A percentile compares a stretch with the other conserved stretches of the same genome.
Conservation (phyloP, 2,888 invertebrate species). For the Endomychus coccineus region DNA sequence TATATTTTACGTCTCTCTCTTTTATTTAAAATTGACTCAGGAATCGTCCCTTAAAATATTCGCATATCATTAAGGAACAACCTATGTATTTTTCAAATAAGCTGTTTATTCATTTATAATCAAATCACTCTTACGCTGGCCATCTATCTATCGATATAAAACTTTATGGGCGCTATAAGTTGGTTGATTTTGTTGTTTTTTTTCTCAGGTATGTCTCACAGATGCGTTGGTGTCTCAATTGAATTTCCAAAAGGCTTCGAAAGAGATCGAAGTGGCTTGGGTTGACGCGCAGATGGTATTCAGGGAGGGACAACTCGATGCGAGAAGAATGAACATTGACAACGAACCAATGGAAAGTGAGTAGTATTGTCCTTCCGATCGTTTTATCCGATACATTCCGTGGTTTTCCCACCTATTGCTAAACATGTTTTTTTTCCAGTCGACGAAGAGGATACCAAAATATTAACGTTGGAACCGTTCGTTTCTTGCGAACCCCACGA, state of each 20-base stretch:
- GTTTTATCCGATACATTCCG: neutral
- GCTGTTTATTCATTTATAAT: no score
- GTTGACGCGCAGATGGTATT: slow-evolving; percentile 71
- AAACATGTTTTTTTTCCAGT: slow-evolving; percentile 41
- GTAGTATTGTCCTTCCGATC: slow-evolving; percentile 5
- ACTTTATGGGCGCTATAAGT: no score
- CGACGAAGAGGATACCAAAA: slow-evolving; percentile 50
- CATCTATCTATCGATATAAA: no score
- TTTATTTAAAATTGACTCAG: no score
- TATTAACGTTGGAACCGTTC: slow-evolving; percentile 59
- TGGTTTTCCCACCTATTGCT: no score
- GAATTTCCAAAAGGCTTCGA: slow-evolving; percentile 73
- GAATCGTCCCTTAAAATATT: no score
- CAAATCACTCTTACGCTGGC: no score
- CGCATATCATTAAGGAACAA: no score
- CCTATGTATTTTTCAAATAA: no score
- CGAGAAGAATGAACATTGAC: slow-evolving; percentile 42
- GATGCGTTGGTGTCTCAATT: slow-evolving; percentile 85
- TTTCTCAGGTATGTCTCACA: slow-evolving; percentile 72
- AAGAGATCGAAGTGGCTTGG: slow-evolving; percentile 95
- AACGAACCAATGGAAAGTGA: slow-evolving; percentile 45
- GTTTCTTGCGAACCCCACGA: slow-evolving; percentile 60
- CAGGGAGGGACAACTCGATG: slow-evolving; percentile 54
- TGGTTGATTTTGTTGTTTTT: no score
- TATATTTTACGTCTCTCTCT: no score